phyloP scores from a whole-genome alignment of 2,888 invertebrate species.

The Lasioglossum zephyrum region DNA sequence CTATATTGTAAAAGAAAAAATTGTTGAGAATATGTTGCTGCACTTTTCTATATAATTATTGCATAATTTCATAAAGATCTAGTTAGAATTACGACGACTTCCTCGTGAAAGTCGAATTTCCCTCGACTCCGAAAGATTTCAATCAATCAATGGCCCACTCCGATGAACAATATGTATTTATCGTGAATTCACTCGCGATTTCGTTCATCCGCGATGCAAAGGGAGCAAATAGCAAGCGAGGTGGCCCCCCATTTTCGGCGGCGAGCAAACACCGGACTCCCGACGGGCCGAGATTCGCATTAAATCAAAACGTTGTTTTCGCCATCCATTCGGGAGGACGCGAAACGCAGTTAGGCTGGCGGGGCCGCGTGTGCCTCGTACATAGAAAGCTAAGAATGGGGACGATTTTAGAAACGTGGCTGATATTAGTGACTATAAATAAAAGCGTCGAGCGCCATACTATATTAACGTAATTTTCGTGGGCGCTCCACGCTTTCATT shows the following conservation, averaged over 20 bases:
- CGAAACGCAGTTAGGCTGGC: slow-evolving; percentile 10
- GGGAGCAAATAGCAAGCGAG: not conserved
- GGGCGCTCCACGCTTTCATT: too few relatives aligned
- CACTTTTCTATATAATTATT: too few relatives aligned
- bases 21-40: too few relatives aligned
- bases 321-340: slow-evolving; percentile 16
- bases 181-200: not conserved
- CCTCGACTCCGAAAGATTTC: not conserved
- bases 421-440: too few relatives aligned
- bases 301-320: slow-evolving; percentile 32
- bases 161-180: not conserved
- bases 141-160: not conserved
- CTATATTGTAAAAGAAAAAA: too few relatives aligned
- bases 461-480: too few relatives aligned
- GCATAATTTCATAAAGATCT: too few relatives aligned
- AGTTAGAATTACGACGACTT: not conserved
- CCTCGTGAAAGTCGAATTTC: not conserved
- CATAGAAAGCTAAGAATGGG: slow-evolving; percentile 71
- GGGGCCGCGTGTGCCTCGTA: slow-evolving; percentile 45
- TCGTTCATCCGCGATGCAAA: not conserved
- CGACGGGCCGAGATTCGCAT: not conserved
- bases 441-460: too few relatives aligned
- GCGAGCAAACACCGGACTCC: not conserved
- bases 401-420: slow-evolving; percentile 71
- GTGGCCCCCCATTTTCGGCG: not conserved